Evolutionary conservation across 2,888 invertebrate species (phyloP).

Genomic region (Amiota communis): DNA sequence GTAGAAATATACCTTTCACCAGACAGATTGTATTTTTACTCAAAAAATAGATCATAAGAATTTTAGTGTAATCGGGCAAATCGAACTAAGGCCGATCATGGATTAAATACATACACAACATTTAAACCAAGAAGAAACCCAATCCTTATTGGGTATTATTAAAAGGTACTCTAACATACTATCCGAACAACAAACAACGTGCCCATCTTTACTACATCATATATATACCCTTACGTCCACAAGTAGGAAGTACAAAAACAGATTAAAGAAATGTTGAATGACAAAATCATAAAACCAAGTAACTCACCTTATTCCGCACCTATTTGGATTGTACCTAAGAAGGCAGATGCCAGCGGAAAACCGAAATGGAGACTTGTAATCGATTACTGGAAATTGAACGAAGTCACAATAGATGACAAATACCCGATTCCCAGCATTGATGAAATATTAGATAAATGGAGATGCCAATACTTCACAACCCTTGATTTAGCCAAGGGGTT

Average conservation of each 20-base stretch:
- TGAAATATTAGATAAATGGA: slow-evolving; percentile 33
- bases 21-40: too few relatives aligned
- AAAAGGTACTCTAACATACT: not conserved
- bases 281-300: slow-evolving; percentile 35
- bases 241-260: slow-evolving; percentile 32
- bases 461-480: slow-evolving; percentile 36
- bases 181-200: slow-evolving; percentile 32
- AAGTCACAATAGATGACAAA: slow-evolving; percentile 29
- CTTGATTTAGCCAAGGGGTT: slow-evolving; percentile 41
- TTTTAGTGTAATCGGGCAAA: too few relatives aligned
- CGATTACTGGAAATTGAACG: slow-evolving; percentile 37
- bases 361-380: slow-evolving; percentile 36
- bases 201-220: slow-evolving; percentile 33
- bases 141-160: too few relatives aligned
- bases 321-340: slow-evolving; percentile 36
- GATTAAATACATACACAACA: too few relatives aligned
- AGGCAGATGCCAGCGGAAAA: slow-evolving; percentile 33
- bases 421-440: not conserved
- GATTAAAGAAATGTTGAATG: slow-evolving; percentile 30
- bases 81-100: too few relatives aligned
- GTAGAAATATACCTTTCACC: too few relatives aligned
- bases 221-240: slow-evolving; percentile 36
- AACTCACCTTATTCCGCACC: slow-evolving; percentile 36
- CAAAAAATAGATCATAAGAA: too few relatives aligned
- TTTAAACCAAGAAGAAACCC: too few relatives aligned